phyloP scores from a whole-genome alignment of 2,113 vertebrate species.

The Rhodinocichla rosea region DNA sequence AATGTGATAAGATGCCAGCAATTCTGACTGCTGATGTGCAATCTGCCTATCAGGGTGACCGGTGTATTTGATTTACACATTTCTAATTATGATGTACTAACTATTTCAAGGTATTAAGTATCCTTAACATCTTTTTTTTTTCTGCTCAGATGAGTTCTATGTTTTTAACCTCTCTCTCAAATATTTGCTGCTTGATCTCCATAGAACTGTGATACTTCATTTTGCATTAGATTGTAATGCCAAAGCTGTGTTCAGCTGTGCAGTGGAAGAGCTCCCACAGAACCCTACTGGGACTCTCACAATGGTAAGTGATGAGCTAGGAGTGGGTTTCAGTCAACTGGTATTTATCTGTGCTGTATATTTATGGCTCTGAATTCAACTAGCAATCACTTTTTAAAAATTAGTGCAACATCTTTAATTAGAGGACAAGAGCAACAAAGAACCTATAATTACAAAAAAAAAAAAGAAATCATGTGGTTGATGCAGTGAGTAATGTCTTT shows the following conservation, averaged over 20 bases:
- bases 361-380: not conserved
- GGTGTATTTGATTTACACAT: not conserved
- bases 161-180: not conserved
- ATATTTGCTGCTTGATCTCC: not conserved
- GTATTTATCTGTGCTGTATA: not conserved
- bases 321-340: not conserved
- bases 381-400: not conserved
- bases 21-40: not conserved
- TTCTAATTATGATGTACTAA: not conserved
- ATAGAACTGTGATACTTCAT: not conserved
- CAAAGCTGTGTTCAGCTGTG: not conserved
- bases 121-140: not conserved
- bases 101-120: not conserved
- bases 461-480: not conserved
- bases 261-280: not conserved
- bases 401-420: conserved; percentile 18
- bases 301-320: not conserved
- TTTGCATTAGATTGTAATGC: not conserved
- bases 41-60: not conserved
- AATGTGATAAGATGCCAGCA: not conserved
- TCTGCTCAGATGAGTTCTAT: not conserved
- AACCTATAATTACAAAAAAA: not conserved
- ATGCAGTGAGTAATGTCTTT: not conserved
- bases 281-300: not conserved
- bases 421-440: not conserved